A percentile compares a stretch with the other conserved stretches of the same genome.
Evolutionary conservation across 2,888 invertebrate genomes (phyloP).

Genomic region (Exocentrus adspersus): DNA sequence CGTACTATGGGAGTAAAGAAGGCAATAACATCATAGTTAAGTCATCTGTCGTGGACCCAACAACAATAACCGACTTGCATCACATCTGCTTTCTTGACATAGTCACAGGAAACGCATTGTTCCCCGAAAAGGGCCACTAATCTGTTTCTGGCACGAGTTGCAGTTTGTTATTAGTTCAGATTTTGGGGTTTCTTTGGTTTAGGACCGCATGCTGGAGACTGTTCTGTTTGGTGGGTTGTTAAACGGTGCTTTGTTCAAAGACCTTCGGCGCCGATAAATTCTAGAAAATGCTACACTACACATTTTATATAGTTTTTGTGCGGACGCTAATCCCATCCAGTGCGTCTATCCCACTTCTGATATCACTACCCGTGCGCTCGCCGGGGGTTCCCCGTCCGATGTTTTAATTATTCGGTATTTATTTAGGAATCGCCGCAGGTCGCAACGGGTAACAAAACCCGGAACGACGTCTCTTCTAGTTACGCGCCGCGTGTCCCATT

Average conservation of each 20-base stretch:
- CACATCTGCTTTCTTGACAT: slow-evolving; percentile 45
- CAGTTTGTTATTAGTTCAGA: slow-evolving; percentile 16
- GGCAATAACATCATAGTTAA: slow-evolving; percentile 21
- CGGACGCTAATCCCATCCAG: too few species aligned
- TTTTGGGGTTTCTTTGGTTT: slow-evolving; percentile 17
- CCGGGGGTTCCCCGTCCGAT: slow-evolving; percentile 50
- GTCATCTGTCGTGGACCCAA: slow-evolving; percentile 26
- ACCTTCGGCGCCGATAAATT: too few species aligned
- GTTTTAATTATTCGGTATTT: slow-evolving; percentile 53
- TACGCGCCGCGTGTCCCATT: slow-evolving; percentile 53
- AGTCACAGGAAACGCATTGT: slow-evolving; percentile 45
- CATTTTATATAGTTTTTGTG: too few species aligned
- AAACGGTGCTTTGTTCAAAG: slow-evolving; percentile 21
- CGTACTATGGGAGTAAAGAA: slow-evolving; percentile 15
- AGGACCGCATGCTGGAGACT: slow-evolving; percentile 20
- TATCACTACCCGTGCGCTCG: slow-evolving; percentile 44
- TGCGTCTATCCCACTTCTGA: too few species aligned
- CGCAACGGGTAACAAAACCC: slow-evolving; percentile 49
- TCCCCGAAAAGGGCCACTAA: slow-evolving; percentile 37
- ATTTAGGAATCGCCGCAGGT: slow-evolving; percentile 50
- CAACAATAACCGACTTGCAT: slow-evolving; percentile 37
- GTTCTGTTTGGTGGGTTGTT: slow-evolving; percentile 18
- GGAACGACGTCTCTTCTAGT: slow-evolving; percentile 44
- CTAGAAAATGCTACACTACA: too few species aligned
- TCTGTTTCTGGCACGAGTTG: slow-evolving; percentile 43